Base-by-base conservation (phyloP, 2,113 vertebrate species). In the Synchiropus splendidus region DNA sequence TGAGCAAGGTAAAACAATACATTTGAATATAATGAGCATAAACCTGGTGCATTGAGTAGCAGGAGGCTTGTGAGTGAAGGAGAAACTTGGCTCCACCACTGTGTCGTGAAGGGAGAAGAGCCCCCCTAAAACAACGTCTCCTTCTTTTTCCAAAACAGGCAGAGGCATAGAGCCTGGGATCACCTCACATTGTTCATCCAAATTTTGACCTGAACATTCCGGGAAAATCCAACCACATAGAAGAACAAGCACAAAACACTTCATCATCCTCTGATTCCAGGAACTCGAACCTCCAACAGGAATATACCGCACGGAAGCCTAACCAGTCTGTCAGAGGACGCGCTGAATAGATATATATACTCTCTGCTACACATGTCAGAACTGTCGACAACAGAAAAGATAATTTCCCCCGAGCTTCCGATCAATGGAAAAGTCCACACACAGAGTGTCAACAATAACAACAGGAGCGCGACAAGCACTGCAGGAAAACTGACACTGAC, bases 61-160 rank as follows among this genome's bases (percentile, higher is more conserved):
- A 8, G 54, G 16, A 21, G 83, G 82, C 6, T 21, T 43, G 14
- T 68, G 60, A 5, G 49, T 78, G 42, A 84, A 87, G n/a, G 70
- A 67, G 17, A 70, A 12, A 42, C 50, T 64, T 2, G 66, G 53
- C 38, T 86, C 71, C 42, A 72, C 38, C 50, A 85, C 78, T 18
- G 49, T 64, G 50, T 86, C 80, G 18, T 87, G 85, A 45, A 87
- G 77, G 6, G 87, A 86, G 60, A 89, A 88, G 18, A 89, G 81
- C 36, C 83, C 86, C 10, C 86, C 87, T 9, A 89, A 54, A 1
- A 50, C 63, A 16, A 89, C 67, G 44, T 87, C 75, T 13, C 85
- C 82, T 2, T 68, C 64, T 66, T 53, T 81, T 33, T 72, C 58
- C 41, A 88, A 61, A 36, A 67, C 58, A 15, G 83, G 76, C 40